Conservation (phyloP, 2,797 vertebrate genomes). For the Pseudocheirus occidentalis region DNA sequence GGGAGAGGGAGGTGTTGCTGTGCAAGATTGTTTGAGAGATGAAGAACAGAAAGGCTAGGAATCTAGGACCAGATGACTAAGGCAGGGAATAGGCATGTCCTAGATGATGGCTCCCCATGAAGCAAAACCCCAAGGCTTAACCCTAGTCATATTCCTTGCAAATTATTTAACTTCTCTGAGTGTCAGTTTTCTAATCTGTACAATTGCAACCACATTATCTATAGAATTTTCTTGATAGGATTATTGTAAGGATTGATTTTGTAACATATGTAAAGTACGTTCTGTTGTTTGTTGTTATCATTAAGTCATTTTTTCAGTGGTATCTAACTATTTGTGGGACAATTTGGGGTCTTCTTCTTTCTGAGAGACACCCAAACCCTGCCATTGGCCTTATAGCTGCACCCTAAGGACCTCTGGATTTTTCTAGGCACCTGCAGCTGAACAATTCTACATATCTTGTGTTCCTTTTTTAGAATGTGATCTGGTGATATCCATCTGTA, state of each 20-base stretch:
- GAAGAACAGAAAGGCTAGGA: neutral
- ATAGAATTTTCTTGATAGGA: neutral
- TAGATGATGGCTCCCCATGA: neutral
- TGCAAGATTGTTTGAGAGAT: neutral
- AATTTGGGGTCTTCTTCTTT: neutral
- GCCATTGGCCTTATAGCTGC: neutral
- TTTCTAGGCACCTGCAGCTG: neutral
- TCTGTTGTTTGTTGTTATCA: neutral
- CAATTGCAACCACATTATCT: conserved; percentile 4
- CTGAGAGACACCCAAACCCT: neutral
- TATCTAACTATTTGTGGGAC: neutral
- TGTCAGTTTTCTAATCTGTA: conserved; percentile 29
- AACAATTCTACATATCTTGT: neutral
- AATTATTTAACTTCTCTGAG: neutral
- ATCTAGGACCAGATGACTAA: neutral
- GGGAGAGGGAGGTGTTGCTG: neutral
- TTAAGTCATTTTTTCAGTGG: neutral
- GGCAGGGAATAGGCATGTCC: neutral
- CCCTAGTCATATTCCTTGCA: neutral
- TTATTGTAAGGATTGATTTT: neutral
- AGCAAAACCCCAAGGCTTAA: neutral
- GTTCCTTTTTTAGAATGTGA: neutral
- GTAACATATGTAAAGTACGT: neutral
- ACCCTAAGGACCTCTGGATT: neutral
- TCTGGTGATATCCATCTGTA: too few relatives aligned